These are phyloP conservation scores for Acronicta psi DNA, from an alignment of 2,888 invertebrate species.

Conservation along the genomic window DNA sequence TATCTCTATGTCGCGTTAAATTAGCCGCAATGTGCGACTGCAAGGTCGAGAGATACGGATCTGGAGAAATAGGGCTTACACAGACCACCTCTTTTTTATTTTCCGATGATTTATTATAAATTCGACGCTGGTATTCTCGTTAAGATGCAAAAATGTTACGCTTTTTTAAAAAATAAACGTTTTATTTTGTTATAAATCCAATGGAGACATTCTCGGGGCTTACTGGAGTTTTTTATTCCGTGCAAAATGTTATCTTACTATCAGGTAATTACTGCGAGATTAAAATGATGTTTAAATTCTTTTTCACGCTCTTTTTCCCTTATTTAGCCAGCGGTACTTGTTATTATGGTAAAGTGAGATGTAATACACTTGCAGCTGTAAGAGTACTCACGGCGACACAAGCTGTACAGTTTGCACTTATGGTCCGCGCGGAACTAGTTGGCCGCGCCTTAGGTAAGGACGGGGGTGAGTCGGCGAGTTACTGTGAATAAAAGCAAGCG, in stretches of 20 bases:
- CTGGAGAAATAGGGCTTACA: constrained; percentile 44
- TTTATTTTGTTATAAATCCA: constrained; percentile 9
- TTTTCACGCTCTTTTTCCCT: constrained; percentile 11
- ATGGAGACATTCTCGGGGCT: constrained; percentile 20
- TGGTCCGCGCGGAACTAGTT: too few species aligned
- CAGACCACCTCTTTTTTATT: constrained; percentile 40
- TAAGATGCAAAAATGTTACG: constrained; percentile 43
- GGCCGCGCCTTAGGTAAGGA: too few species aligned
- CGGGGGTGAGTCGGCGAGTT: too few species aligned
- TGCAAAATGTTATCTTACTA: constrained; percentile 27
- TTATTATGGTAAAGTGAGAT: constrained; percentile 24
- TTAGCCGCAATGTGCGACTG: constrained; percentile 54
- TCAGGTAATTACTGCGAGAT: constrained; percentile 29
- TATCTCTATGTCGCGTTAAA: constrained; percentile 50
- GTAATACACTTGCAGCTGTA: constrained; percentile 19
- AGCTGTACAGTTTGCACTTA: too few species aligned
- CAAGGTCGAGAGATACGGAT: constrained; percentile 51
- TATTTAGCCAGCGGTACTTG: constrained; percentile 26
- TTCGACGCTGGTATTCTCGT: constrained; percentile 47
- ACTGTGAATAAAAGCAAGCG: too few species aligned
- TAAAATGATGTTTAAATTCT: constrained; percentile 25
- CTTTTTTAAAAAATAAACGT: constrained; percentile 13
- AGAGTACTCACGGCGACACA: background rate
- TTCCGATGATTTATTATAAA: constrained; percentile 49
- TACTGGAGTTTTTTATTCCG: constrained; percentile 18